phyloP scores from a whole-genome alignment of 1,140 invertebrate species.

The Pseudomyrmex sp. region DNA sequence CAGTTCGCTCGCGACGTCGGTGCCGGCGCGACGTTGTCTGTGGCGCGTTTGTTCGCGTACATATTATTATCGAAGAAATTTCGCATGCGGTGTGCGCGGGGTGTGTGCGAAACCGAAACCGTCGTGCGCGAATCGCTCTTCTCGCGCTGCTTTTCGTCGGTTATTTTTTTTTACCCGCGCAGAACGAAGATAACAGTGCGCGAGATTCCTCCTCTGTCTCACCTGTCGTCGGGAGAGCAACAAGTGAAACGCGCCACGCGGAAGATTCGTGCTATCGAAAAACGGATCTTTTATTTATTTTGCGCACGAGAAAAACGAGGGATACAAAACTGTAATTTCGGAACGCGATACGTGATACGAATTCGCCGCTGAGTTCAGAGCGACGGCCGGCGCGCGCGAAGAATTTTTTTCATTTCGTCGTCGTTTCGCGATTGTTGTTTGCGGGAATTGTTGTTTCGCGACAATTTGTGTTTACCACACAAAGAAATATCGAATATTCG shows the following conservation, averaged over 20 bases:
- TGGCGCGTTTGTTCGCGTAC: too few species aligned
- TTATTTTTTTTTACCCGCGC: background rate
- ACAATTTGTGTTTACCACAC: too few species aligned
- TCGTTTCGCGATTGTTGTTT: too few species aligned
- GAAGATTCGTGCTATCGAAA: background rate
- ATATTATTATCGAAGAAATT: too few species aligned
- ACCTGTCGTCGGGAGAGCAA: slow-evolving; percentile 16
- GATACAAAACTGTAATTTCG: background rate
- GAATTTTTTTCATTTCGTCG: too few species aligned
- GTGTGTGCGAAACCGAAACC: too few species aligned
- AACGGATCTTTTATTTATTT: background rate
- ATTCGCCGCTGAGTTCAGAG: background rate
- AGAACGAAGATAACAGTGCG: too few species aligned
- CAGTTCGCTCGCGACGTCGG: slow-evolving; percentile 81
- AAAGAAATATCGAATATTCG: too few species aligned
- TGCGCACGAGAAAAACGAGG: too few species aligned
- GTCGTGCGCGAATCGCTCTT: slow-evolving; percentile 65
- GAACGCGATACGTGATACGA: background rate
- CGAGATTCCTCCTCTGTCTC: background rate
- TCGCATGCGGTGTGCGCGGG: too few species aligned
- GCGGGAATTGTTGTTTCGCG: too few species aligned
- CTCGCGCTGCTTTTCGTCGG: slow-evolving; percentile 30
- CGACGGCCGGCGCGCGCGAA: background rate
- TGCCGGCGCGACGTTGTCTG: too few species aligned
- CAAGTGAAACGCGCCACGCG: slow-evolving; percentile 54